These are phyloP conservation scores for Noctua comes DNA, from an alignment of 2,888 invertebrate species.

Conservation along the genomic window DNA sequence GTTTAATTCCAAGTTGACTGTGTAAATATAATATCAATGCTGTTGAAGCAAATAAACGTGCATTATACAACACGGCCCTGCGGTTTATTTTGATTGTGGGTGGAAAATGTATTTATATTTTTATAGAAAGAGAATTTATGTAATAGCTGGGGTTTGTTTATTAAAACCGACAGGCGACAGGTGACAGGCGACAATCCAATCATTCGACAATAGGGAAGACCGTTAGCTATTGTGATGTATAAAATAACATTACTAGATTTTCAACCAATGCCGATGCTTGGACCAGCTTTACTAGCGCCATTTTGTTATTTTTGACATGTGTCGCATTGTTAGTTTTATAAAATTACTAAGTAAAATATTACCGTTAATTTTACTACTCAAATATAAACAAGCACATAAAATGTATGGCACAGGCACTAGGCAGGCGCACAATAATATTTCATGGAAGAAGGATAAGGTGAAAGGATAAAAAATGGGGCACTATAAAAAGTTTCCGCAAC, in stretches of 20 bases:
- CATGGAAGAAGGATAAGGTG: not conserved
- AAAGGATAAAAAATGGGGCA: conserved; percentile 12
- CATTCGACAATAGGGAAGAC: not conserved
- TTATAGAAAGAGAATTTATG: not conserved
- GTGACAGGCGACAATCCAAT: not conserved
- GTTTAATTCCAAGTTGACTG: conserved; percentile 47
- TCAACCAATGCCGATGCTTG: too few species aligned
- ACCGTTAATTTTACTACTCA: not conserved
- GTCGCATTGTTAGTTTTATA: too few species aligned
- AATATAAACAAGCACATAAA: conserved; percentile 1
- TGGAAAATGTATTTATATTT: not conserved
- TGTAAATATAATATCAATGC: conserved; percentile 32
- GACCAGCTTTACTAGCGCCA: too few species aligned
- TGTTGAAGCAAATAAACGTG: conserved; percentile 5
- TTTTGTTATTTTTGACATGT: too few species aligned
- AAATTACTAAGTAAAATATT: too few species aligned
- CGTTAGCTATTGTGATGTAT: not conserved
- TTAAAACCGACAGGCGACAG: not conserved
- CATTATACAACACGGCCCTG: not conserved
- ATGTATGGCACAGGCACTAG: not conserved
- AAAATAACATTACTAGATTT: not conserved
- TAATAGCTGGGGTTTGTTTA: not conserved
- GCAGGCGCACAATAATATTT: conserved; percentile 7
- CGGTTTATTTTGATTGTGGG: conserved; percentile 3
- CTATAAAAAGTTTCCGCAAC: conserved; percentile 20